Conservation (phyloP, 2,888 invertebrate species). For the Catotricha subobsoleta region DNA sequence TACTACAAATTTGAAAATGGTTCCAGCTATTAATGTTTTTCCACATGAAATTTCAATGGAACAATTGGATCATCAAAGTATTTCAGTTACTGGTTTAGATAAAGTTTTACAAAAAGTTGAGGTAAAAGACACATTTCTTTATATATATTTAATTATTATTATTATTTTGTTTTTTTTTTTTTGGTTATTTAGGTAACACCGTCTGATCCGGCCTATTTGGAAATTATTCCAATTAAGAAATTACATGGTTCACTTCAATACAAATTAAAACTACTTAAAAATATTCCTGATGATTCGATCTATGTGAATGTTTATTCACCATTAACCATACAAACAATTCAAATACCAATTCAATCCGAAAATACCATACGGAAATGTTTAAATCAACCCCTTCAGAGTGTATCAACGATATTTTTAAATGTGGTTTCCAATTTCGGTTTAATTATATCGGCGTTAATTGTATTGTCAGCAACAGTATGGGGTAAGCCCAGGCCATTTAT, state of each 20-base stretch:
- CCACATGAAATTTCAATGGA: constrained; percentile 19
- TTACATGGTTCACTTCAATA: constrained; percentile 23
- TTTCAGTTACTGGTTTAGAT: constrained; percentile 35
- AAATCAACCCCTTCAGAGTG: constrained; percentile 16
- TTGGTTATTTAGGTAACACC: constrained; percentile 21
- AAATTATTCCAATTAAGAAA: constrained; percentile 21
- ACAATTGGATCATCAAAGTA: constrained; percentile 21
- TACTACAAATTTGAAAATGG: constrained; percentile 23
- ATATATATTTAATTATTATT: neutral
- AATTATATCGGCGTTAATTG: constrained; percentile 19
- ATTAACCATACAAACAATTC: constrained; percentile 24
- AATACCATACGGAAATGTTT: constrained; percentile 20
- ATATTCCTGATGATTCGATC: constrained; percentile 22
- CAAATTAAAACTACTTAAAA: constrained; percentile 20
- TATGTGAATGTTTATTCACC: constrained; percentile 24
- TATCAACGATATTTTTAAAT: constrained; percentile 17
- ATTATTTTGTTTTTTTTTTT: constrained; percentile 8
- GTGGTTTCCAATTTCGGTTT: constrained; percentile 23
- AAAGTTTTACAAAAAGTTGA: constrained; percentile 36
- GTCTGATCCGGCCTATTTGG: constrained; percentile 23
- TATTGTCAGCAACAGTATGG: constrained; percentile 21
- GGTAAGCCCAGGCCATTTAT: constrained; percentile 14
- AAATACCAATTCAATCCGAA: constrained; percentile 22
- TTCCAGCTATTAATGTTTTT: constrained; percentile 25
- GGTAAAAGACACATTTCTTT: constrained; percentile 15